Base-by-base conservation (phyloP, 2,888 invertebrate species). In the Limenitis camilla region DNA sequence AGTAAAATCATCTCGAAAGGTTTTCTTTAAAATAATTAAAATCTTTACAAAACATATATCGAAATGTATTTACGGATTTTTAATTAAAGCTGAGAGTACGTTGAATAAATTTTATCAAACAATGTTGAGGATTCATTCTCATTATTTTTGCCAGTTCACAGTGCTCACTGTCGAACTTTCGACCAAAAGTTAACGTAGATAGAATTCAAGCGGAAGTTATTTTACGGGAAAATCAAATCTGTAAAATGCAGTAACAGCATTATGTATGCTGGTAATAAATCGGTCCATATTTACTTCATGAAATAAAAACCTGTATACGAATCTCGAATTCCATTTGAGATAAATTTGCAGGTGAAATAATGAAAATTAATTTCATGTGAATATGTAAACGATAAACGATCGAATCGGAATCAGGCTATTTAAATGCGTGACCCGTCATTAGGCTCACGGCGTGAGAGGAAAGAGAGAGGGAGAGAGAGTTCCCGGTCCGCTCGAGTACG, bases 391-490 rank as follows among this genome's bases (percentile, higher is more conserved):
- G 67, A 74, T 72, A 75, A 65, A 63, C 72, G 75, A 77, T 79
- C 69, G 72, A 68, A 71, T 64, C 66, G 69, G 70, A 78, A 79
- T 69, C 70, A 76, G 77, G 77, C 76, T 75, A 82, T 86, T 83
- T 84, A 80, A 85, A 85, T 86, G 79, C 81, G 83, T 74, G 77
- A 75, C 78, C 80, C 80, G 76, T 82, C 82, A 86, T 85, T 82
- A 84, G 78, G 75, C 67, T 67, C 69, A 72, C 69, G 42, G 45
- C 52, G 49, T 19, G 19, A 19, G 19, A 19, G 19, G 1, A n/a
- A n/a, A 19, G 19, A 19, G 19, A 3, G 19, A 19, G 19, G 19
- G 19, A 19, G 19, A 19, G 65, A 68, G 59, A 65, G 68, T 66
- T 66, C 68, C 70, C 70, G 69, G 67, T 67, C 67, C 73, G 66